Evolutionary conservation across 2,113 vertebrate genomes (phyloP).

Genomic region (Trematomus loennbergii): DNA sequence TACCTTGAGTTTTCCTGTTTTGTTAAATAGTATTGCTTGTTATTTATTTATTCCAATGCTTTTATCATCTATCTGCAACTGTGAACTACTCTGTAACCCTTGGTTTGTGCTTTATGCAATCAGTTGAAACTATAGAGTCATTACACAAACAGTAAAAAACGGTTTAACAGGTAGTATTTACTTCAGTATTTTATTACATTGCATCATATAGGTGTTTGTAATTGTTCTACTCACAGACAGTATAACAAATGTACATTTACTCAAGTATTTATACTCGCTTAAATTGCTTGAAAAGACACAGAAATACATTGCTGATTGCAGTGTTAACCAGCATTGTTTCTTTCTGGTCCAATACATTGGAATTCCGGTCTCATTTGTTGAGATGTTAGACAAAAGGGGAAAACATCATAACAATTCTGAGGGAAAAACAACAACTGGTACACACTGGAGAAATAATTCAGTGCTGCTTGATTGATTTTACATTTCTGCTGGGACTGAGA

Average conservation of each 20-base stretch:
- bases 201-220: background rate
- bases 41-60: slow-evolving; percentile 5
- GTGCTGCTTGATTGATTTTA: background rate
- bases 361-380: background rate
- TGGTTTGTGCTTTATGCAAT: background rate
- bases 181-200: background rate
- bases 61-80: background rate
- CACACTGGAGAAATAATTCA: background rate
- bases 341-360: background rate
- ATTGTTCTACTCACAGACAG: background rate
- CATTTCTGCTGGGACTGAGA: slow-evolving; percentile 1
- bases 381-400: background rate
- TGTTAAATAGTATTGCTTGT: background rate
- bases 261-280: background rate
- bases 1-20: background rate
- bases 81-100: background rate
- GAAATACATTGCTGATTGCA: background rate
- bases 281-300: background rate
- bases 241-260: background rate
- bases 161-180: background rate
- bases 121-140: background rate
- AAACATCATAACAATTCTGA: background rate
- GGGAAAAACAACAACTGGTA: background rate
- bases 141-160: background rate
- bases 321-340: background rate